These are phyloP conservation scores for Osedax frankpressi DNA, from an alignment of 2,888 invertebrate species.

Conservation along the genomic window DNA sequence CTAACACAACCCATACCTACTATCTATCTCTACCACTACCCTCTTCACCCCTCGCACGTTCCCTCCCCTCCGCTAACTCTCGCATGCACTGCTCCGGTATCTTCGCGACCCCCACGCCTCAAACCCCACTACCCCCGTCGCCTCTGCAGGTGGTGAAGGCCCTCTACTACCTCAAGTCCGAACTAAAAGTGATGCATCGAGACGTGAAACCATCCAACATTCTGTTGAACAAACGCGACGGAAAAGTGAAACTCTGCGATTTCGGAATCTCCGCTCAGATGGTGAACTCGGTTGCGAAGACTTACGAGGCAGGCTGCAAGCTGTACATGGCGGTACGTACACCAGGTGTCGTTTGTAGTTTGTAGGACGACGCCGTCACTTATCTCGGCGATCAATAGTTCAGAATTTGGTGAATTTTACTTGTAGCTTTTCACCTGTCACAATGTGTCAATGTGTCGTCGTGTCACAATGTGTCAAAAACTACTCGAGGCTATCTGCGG, in stretches of 20 bases:
- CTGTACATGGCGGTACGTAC: conserved; percentile 87
- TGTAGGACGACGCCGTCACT: too few species aligned
- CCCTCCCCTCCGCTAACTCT: too few species aligned
- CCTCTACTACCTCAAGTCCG: conserved; percentile 77
- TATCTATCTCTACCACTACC: too few species aligned
- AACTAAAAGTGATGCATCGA: conserved; percentile 68
- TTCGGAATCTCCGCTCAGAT: conserved; percentile 96
- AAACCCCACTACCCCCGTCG: neutral
- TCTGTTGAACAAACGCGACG: conserved; percentile 68
- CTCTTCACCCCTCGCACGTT: too few species aligned
- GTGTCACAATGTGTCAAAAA: too few species aligned
- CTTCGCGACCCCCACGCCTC: neutral
- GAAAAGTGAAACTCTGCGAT: conserved; percentile 95
- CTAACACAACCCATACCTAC: too few species aligned
- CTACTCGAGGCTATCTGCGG: too few species aligned
- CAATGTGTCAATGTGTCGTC: too few species aligned
- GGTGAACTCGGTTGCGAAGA: conserved; percentile 91
- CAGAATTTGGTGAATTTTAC: too few species aligned
- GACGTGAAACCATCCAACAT: conserved; percentile 98
- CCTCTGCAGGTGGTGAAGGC: conserved; percentile 65
- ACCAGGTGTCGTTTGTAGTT: neutral
- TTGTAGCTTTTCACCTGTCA: too few species aligned
- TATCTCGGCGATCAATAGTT: too few species aligned
- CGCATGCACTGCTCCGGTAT: too few species aligned
- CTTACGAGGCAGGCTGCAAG: conserved; percentile 93